Percentiles rank a stretch among this genome's conserved stretches.
Evolutionary conservation across 2,888 invertebrate genomes (phyloP).

Genomic region (Cephonodes hylas): DNA sequence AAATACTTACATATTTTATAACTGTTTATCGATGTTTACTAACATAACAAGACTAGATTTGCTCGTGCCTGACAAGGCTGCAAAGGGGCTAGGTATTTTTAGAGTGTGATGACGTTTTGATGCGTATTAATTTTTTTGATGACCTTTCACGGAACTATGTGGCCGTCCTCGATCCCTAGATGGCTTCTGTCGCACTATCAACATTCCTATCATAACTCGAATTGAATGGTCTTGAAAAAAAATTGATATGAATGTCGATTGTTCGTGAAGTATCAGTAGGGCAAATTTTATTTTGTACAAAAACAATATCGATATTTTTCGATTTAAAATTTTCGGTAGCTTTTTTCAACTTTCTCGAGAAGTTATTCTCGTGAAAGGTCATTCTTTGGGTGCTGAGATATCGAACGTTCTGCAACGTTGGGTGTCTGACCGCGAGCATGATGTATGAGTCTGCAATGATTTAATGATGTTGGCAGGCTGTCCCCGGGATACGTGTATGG

Average conservation of each 20-base stretch:
- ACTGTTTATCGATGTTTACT: constrained; percentile 77
- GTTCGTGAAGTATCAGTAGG: background rate
- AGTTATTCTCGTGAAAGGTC: constrained; percentile 38
- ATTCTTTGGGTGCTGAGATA: constrained; percentile 38
- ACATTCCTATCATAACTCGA: background rate
- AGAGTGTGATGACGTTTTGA: constrained; percentile 66
- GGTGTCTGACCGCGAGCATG: background rate
- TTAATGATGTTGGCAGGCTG: constrained; percentile 55
- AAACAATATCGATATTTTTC: background rate
- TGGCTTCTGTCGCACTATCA: background rate
- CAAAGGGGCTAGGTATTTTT: constrained; percentile 69
- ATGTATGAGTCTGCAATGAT: background rate
- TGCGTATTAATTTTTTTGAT: constrained; percentile 50
- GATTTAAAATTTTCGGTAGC: background rate
- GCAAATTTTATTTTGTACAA: background rate
- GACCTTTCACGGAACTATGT: constrained; percentile 42
- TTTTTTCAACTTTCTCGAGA: background rate
- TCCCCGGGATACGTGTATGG: constrained; percentile 86
- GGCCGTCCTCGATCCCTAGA: background rate
- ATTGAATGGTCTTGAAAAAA: background rate
- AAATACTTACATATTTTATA: constrained; percentile 57
- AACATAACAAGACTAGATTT: constrained; percentile 70
- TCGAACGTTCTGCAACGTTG: constrained; percentile 26
- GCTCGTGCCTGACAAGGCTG: constrained; percentile 69
- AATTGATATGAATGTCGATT: background rate